These are phyloP conservation scores for Cotesia typhae DNA, from an alignment of 1,140 invertebrate species.

Conservation along the genomic window DNA sequence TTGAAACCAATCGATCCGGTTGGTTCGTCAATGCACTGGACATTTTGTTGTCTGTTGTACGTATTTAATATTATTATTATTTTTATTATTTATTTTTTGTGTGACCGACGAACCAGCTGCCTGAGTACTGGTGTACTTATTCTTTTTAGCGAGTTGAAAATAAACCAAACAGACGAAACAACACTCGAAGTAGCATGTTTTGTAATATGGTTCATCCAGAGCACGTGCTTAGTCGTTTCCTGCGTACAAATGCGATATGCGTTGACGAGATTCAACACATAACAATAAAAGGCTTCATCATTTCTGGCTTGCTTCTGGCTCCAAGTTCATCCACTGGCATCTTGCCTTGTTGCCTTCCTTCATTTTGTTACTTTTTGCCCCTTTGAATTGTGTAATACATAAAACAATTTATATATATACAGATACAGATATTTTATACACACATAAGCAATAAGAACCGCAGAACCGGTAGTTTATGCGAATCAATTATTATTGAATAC, in stretches of 20 bases:
- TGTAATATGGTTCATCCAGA: constrained; percentile 23
- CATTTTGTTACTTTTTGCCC: background rate
- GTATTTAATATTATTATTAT: too few species aligned
- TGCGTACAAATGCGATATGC: constrained; percentile 24
- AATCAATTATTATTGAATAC: constrained; percentile 5
- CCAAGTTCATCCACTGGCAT: too few species aligned
- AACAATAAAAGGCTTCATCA: background rate
- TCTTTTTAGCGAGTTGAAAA: constrained; percentile 12
- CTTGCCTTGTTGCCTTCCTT: too few species aligned
- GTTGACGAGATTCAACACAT: background rate
- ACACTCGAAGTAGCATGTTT: background rate
- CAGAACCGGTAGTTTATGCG: constrained; percentile 5
- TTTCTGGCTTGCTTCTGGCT: too few species aligned
- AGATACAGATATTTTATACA: too few species aligned
- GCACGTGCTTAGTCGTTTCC: constrained; percentile 33
- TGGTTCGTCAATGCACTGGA: constrained; percentile 21
- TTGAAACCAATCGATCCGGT: constrained; percentile 34
- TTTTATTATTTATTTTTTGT: too few species aligned
- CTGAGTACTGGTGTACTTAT: background rate
- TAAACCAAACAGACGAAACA: background rate
- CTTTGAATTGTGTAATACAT: background rate
- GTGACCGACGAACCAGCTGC: constrained; percentile 11
- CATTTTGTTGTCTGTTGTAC: too few species aligned
- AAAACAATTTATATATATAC: too few species aligned
- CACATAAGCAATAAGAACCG: background rate